Conservation (phyloP, 23 tunicate species). For the Oikopleura vanhoeffeni region DNA sequence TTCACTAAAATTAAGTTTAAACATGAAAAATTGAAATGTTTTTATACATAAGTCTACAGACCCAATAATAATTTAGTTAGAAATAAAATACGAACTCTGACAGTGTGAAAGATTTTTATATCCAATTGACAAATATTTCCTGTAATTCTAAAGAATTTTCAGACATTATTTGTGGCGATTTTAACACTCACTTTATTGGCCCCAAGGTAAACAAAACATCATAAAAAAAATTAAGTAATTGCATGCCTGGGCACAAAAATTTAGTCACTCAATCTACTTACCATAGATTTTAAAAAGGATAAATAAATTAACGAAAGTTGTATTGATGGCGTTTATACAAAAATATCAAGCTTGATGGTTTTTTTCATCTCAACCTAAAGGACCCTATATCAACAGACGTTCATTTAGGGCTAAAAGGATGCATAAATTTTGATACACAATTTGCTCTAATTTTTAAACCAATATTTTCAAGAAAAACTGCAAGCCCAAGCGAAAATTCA, state of each 20-base stretch:
- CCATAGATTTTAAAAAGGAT: neutral
- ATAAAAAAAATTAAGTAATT: neutral
- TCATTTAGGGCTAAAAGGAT: neutral
- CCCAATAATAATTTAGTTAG: no score
- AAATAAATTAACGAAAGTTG: neutral
- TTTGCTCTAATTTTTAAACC: neutral
- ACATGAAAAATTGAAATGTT: no score
- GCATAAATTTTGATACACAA: neutral
- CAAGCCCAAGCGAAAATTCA: no score
- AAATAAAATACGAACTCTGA: no score
- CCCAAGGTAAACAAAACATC: neutral
- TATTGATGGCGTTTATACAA: neutral
- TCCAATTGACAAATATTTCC: no score
- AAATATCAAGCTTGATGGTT: neutral
- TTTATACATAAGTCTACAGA: no score
- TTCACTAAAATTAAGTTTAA: no score
- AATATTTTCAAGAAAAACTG: no score
- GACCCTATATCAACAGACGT: neutral
- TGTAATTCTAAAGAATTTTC: no score
- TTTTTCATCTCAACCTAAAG: neutral
- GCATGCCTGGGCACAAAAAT: neutral
- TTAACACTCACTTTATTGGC: neutral
- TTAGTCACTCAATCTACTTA: neutral
- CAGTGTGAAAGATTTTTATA: no score
- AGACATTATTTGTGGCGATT: no score